Evolutionary conservation across 2,113 vertebrate species (phyloP), one percentile per base, ranked within the genome.

Genomic region (Drymodes brunneopygia): DNA sequence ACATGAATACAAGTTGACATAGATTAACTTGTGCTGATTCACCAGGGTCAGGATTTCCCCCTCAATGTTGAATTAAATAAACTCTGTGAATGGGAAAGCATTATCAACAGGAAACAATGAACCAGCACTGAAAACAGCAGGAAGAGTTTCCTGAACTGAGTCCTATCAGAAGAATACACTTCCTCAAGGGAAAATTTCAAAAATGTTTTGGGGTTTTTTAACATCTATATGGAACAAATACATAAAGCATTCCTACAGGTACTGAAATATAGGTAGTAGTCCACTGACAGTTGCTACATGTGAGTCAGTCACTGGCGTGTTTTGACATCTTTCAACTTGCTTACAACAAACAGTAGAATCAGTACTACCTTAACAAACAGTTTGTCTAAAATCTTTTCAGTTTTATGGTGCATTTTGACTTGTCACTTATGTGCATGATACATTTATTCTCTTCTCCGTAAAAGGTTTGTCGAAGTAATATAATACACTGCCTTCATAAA

Each of bases 11-110:
- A 65, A 7, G 23, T 40, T 65, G 61, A 92, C 53, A 53, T 0
- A 69, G 51, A 95, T 84, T 70, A 92, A 71, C 28, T 78, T 64
- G 44, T 81, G 61, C 77, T 91, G 86, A 94, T 61, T 91, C 91
- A 79, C 21, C 48, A 72, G 29, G 40, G 70, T 35, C 51, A 81
- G 91, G 80, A 79, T 92, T 92, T 81, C 44, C 44, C 42, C 23
- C 48, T 87, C 17, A 50, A 31, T 8, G 61, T 27, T 53, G 61
- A 74, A 89, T 71, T 92, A 89, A 92, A 78, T 15, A 83, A 94
- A 92, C 56, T 74, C 42, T 51, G 27, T 60, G 48, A 72, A 36
- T 53, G 27, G 35, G 57, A 86, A 69, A 79, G 27, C 54, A 53
- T 45, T 44, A 53, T 33, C 19, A 24, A 45, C 4, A 48, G 48